Evolutionary conservation across 2,113 vertebrate genomes (phyloP).

Genomic region (Ptilorrhoa leucosticta): DNA sequence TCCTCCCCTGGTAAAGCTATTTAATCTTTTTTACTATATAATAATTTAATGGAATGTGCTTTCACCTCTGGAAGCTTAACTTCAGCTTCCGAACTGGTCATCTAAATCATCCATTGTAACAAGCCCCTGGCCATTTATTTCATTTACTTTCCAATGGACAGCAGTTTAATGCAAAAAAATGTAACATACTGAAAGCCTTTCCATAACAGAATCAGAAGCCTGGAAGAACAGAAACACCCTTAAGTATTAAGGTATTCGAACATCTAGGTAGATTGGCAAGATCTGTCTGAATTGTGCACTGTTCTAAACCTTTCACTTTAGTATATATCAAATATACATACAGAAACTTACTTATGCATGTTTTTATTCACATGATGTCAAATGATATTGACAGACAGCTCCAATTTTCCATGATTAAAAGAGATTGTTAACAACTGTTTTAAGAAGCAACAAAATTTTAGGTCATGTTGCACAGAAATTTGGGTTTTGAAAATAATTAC

Average conservation of each 20-base stretch:
- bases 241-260: not conserved
- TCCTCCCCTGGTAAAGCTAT: not conserved
- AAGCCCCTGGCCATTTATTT: not conserved
- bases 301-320: not conserved
- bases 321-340: not conserved
- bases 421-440: not conserved
- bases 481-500: not conserved
- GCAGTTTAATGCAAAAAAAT: not conserved
- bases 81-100: not conserved
- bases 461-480: not conserved
- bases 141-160: not conserved
- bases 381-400: not conserved
- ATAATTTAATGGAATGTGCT: not conserved
- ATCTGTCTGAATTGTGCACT: not conserved
- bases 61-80: not conserved
- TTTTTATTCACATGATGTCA: not conserved
- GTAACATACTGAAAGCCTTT: not conserved
- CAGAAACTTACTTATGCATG: not conserved
- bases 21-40: not conserved
- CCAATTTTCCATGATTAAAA: not conserved
- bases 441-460: not conserved
- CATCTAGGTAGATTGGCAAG: not conserved
- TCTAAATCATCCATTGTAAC: not conserved
- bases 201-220: not conserved
- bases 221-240: not conserved